A percentile compares a stretch with the other conserved stretches of the same genome.
Conservation (phyloP, 2,888 invertebrate genomes). For the Aspidiotus rigidus region DNA sequence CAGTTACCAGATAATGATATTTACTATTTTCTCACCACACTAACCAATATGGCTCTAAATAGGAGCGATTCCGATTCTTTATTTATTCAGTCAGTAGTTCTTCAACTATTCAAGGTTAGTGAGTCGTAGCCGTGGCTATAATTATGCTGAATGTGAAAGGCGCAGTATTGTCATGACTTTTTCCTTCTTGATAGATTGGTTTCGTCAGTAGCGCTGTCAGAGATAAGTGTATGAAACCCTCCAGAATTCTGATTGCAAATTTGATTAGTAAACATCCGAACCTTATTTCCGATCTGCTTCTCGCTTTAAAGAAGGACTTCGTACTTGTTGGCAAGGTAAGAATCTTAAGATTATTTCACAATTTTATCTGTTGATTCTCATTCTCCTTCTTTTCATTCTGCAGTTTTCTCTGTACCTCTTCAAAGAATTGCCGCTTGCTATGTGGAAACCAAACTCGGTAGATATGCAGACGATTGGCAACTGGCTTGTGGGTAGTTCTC, state of each 20-base stretch:
- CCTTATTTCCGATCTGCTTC: constrained; percentile 57
- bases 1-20: constrained; percentile 61
- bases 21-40: constrained; percentile 66
- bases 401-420: constrained; percentile 53
- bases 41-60: constrained; percentile 68
- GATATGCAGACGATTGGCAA: constrained; percentile 56
- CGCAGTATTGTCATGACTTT: background rate
- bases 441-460: constrained; percentile 58
- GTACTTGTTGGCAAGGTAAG: constrained; percentile 50
- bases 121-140: background rate
- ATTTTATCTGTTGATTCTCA: constrained; percentile 6
- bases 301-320: constrained; percentile 52
- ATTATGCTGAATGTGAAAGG: background rate
- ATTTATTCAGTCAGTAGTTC: constrained; percentile 56
- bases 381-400: constrained; percentile 19
- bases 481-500: constrained; percentile 56
- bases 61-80: constrained; percentile 52
- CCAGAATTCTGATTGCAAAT: constrained; percentile 60
- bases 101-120: constrained; percentile 60
- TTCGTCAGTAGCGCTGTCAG: constrained; percentile 59
- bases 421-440: constrained; percentile 58
- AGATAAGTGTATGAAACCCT: constrained; percentile 64
- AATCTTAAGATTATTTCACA: constrained; percentile 15
- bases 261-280: constrained; percentile 60
- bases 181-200: constrained; percentile 51